These are phyloP conservation scores for Mirza zaza DNA, from an alignment of 2,113 vertebrate genomes.

Conservation along the genomic window DNA sequence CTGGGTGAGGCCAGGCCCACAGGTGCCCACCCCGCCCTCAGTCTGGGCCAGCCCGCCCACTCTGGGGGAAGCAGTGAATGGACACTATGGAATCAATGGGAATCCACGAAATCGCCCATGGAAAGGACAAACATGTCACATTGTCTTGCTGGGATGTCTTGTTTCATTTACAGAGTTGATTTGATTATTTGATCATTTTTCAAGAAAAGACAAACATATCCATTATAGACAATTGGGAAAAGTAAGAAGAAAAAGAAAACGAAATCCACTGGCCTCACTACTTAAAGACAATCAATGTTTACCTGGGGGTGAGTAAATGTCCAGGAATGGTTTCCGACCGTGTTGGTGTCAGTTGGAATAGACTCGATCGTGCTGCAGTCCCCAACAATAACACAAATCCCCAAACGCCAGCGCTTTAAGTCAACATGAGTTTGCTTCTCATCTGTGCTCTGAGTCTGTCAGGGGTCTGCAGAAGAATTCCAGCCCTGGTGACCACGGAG, in stretches of 20 bases:
- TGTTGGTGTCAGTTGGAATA: background rate
- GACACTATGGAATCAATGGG: background rate
- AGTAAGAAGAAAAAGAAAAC: background rate
- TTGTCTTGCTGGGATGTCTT: background rate
- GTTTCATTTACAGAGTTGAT: background rate
- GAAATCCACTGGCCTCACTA: background rate
- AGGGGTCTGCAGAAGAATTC: background rate
- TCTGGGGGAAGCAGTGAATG: background rate
- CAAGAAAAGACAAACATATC: background rate
- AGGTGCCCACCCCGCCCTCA: accelerated
- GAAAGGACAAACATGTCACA: background rate
- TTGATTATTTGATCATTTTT: background rate
- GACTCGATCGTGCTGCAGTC: background rate
- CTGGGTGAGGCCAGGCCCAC: no score
- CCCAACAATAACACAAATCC: background rate
- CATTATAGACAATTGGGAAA: background rate
- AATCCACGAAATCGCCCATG: background rate
- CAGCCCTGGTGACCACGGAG: background rate
- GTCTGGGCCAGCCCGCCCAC: background rate
- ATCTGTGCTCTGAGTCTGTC: background rate
- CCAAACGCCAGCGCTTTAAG: background rate
- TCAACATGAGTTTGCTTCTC: background rate
- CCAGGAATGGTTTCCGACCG: background rate
- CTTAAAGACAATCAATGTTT: background rate
- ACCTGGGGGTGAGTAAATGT: background rate